Percentiles rank a stretch among this genome's conserved stretches.
Evolutionary conservation across 2,797 vertebrate species (phyloP).

Genomic region (Hippopotamyrus pictus): DNA sequence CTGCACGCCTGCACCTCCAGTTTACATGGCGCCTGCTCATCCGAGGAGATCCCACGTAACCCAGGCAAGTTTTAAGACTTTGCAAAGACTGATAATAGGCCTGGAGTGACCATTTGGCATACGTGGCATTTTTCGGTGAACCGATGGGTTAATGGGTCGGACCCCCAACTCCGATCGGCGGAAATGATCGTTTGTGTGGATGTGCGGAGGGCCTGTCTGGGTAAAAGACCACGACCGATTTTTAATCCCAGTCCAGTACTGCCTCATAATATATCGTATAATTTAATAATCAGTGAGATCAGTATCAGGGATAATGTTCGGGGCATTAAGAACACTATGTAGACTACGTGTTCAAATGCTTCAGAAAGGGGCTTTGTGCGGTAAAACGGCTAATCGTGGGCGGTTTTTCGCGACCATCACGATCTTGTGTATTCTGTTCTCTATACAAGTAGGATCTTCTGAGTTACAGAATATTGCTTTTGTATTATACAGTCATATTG

Average conservation of each 20-base stretch:
- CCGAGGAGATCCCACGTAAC: background rate
- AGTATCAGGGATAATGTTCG: background rate
- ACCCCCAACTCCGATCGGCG: background rate
- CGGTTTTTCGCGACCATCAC: background rate
- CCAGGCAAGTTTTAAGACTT: background rate
- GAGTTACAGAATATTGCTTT: background rate
- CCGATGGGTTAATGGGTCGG: background rate
- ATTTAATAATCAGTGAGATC: background rate
- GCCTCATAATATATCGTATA: background rate
- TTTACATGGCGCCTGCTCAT: background rate
- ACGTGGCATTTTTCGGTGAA: background rate
- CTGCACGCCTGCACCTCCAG: conserved; percentile 40
- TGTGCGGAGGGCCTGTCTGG: background rate
- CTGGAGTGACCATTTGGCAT: background rate
- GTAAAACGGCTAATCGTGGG: background rate
- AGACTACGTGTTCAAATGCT: background rate
- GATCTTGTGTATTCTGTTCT: background rate
- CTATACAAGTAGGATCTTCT: background rate
- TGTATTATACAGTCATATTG: background rate
- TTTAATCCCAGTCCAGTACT: background rate
- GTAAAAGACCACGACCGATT: background rate
- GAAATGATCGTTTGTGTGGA: background rate
- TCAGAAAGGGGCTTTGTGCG: background rate
- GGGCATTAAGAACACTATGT: background rate
- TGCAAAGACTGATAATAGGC: background rate